A percentile compares a stretch with the other conserved stretches of the same genome.
Evolutionary conservation across 1,140 invertebrate genomes (phyloP).

Genomic region (Laupala kohalensis): DNA sequence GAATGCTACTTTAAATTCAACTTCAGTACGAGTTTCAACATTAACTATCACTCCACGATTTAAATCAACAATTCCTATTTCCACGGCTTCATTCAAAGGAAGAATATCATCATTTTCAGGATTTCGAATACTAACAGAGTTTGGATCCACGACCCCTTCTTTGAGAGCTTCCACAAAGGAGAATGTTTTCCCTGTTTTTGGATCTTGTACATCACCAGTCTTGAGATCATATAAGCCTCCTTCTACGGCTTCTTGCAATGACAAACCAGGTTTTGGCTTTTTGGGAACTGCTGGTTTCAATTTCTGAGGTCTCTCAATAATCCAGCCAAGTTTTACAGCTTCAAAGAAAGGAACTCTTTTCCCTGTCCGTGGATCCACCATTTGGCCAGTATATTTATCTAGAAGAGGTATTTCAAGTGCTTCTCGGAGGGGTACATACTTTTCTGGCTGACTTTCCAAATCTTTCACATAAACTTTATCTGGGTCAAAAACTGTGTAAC

Average conservation of each 20-base stretch:
- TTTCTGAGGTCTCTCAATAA: slow-evolving; percentile 41
- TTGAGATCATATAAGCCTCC: slow-evolving; percentile 46
- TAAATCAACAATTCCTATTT: slow-evolving; percentile 62
- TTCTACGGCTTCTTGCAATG: slow-evolving; percentile 50
- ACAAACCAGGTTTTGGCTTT: slow-evolving; percentile 22
- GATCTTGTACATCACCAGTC: slow-evolving; percentile 48
- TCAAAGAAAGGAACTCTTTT: slow-evolving; percentile 71
- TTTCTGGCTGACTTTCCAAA: slow-evolving; percentile 45
- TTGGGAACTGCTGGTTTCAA: slow-evolving; percentile 21
- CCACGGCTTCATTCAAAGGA: slow-evolving; percentile 57
- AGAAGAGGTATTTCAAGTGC: slow-evolving; percentile 61
- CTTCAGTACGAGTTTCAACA: slow-evolving; percentile 47
- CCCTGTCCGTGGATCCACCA: slow-evolving; percentile 70
- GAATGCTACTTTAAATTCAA: slow-evolving; percentile 57
- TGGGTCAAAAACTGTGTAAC: slow-evolving; percentile 58
- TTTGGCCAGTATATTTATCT: slow-evolving; percentile 60
- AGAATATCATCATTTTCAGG: slow-evolving; percentile 56
- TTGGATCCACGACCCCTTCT: slow-evolving; percentile 55
- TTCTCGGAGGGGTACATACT: slow-evolving; percentile 54
- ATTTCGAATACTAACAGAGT: slow-evolving; percentile 54
- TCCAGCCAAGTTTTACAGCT: slow-evolving; percentile 58
- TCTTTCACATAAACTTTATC: slow-evolving; percentile 66
- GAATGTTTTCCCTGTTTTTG: slow-evolving; percentile 37
- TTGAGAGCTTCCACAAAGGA: slow-evolving; percentile 53
- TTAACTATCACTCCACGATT: slow-evolving; percentile 54